Conservation (phyloP, 2,888 invertebrate genomes). For the Drosophila melanocephala region DNA sequence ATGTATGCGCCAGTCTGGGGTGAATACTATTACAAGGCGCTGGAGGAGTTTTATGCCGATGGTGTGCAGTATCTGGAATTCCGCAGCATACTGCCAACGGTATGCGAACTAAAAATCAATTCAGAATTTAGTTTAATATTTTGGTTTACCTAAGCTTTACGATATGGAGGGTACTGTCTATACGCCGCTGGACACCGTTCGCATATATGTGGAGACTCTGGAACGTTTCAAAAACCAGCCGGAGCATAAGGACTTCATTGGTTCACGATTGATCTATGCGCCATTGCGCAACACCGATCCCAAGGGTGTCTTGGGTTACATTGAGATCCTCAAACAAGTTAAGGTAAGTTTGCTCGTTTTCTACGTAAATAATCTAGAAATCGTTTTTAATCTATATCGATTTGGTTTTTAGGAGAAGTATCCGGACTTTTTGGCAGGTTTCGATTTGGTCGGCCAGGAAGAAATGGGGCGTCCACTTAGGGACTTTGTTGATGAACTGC, state of each 20-base stretch:
- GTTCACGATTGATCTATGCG: slow-evolving; percentile 90
- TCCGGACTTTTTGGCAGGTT: slow-evolving; percentile 90
- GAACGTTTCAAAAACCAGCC: slow-evolving; percentile 86
- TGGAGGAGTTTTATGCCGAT: slow-evolving; percentile 88
- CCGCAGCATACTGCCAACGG: slow-evolving; percentile 87
- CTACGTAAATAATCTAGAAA: accelerated
- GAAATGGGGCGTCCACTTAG: slow-evolving; percentile 89
- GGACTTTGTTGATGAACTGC: slow-evolving; percentile 87
- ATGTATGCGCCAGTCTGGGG: slow-evolving; percentile 89
- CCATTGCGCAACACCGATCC: slow-evolving; percentile 86
- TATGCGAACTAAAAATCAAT: slow-evolving; percentile 40
- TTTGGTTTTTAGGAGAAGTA: slow-evolving; percentile 85
- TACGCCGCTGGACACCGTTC: slow-evolving; percentile 87
- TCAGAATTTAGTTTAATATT: not conserved
- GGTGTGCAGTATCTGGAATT: slow-evolving; percentile 91
- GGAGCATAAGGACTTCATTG: slow-evolving; percentile 88
- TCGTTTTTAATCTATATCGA: accelerated
- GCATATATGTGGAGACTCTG: slow-evolving; percentile 87
- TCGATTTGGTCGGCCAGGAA: slow-evolving; percentile 93
- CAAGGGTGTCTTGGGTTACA: slow-evolving; percentile 85
- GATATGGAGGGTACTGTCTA: slow-evolving; percentile 88
- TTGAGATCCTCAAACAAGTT: slow-evolving; percentile 80
- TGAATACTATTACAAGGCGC: slow-evolving; percentile 88
- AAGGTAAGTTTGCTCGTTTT: slow-evolving; percentile 63
- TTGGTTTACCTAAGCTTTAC: slow-evolving; percentile 85